Evolutionary conservation across 2,797 vertebrate genomes (phyloP), one percentile per base, ranked within the genome.

Genomic region (Mastacembelus armatus): DNA sequence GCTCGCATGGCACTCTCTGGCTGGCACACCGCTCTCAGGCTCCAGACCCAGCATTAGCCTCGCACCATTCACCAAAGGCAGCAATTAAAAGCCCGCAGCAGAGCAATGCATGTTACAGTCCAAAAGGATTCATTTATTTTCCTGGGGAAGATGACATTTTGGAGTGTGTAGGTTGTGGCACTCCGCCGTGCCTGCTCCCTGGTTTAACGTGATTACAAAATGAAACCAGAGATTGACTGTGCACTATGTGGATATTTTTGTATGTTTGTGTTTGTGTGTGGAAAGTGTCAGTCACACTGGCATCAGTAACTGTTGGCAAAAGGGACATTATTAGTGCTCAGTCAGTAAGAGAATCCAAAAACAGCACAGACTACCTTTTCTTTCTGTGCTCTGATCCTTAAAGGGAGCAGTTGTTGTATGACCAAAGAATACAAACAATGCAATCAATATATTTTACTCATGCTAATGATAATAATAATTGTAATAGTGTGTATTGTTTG

Each of bases 131-230:
- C n/a, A 52, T 81, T 86, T 82, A 62, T 67, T 81, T 81, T 71
- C 44, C 66, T n/a, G 55, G 58, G 45, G 65, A n/a, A n/a, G n/a
- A n/a, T n/a, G n/a, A n/a, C n/a, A n/a, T n/a, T n/a, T n/a, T n/a
- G n/a, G n/a, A n/a, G 38, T 69, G 52, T 52, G 51, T 74, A 63
- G 64, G 40, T 77, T 66, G 38, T 62, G 35, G 58, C 67, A 19
- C 60, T 74, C 27, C n/a, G 55, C 47, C 49, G 61, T 56, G 64
- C 61, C 71, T 75, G 66, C 56, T 78, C 57, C 74, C 66, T 72
- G 51, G 76, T 83, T 87, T 80, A 85, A 78, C 80, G 48, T 52
- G 59, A 77, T 83, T 84, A 85, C 27, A 36, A 74, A 81, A 67
- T 75, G 44, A 78, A 78, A 79, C 22, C 33, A 38, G 62, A 60